Evolutionary conservation across 2,888 invertebrate species (phyloP).

Genomic region (Watsonalla cultraria): DNA sequence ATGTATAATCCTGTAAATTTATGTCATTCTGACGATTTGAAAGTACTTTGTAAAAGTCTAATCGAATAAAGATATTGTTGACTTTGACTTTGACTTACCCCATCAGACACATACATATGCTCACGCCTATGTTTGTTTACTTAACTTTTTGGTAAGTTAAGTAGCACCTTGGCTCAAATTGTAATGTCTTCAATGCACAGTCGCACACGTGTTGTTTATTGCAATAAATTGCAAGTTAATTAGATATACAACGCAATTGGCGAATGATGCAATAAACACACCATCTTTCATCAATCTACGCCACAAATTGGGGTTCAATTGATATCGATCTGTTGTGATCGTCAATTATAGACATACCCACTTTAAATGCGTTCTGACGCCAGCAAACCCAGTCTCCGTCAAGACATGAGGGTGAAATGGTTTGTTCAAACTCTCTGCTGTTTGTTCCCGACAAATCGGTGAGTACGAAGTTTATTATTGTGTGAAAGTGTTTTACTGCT

Average conservation of each 20-base stretch:
- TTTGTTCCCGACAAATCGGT: not conserved
- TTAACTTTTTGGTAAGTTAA: too few relatives aligned
- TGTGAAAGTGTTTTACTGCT: too few relatives aligned
- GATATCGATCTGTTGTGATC: constrained; percentile 24
- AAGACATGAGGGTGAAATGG: not conserved
- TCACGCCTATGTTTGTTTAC: too few relatives aligned
- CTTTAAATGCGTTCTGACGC: not conserved
- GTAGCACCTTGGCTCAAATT: too few relatives aligned
- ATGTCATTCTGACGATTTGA: too few relatives aligned
- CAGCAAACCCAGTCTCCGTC: not conserved
- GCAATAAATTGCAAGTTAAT: not conserved
- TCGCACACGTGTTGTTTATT: not conserved
- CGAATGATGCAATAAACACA: constrained; percentile 64
- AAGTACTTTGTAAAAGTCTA: too few relatives aligned
- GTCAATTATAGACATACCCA: not conserved
- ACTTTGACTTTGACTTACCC: too few relatives aligned
- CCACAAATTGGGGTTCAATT: constrained; percentile 51
- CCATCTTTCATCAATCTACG: constrained; percentile 50
- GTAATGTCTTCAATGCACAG: too few relatives aligned
- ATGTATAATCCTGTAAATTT: too few relatives aligned
- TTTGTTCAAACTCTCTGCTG: not conserved
- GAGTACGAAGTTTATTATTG: not conserved
- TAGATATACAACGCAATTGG: constrained; percentile 6
- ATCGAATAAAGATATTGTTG: too few relatives aligned
- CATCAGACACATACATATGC: too few relatives aligned